Percentiles rank a stretch among this genome's conserved stretches.
Evolutionary conservation across 2,888 invertebrate genomes (phyloP).

Genomic region (Phyllotreta striolata): DNA sequence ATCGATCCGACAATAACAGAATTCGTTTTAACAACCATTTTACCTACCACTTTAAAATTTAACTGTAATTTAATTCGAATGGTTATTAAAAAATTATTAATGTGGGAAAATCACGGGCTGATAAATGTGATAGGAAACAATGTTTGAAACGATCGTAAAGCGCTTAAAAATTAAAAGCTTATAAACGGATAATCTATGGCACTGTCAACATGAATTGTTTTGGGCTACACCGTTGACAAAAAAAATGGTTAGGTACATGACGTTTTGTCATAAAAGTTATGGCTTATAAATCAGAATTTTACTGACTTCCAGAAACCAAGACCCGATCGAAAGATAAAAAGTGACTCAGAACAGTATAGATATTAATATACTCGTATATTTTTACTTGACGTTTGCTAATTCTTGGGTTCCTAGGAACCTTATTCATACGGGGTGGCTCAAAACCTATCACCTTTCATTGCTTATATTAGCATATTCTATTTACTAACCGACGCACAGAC

Average conservation of each 20-base stretch:
- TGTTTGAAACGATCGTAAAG: neutral
- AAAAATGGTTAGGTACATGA: slow-evolving; percentile 52
- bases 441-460: slow-evolving; percentile 2
- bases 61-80: too few species aligned
- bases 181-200: slow-evolving; percentile 42
- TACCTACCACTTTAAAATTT: too few species aligned
- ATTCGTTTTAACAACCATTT: too few species aligned
- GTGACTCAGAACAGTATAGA: slow-evolving; percentile 35
- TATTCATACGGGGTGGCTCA: neutral
- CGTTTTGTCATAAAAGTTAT: slow-evolving; percentile 57
- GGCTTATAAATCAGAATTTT: slow-evolving; percentile 57
- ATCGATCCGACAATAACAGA: too few species aligned
- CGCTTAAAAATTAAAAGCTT: slow-evolving; percentile 18
- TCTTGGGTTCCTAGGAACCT: slow-evolving; percentile 32
- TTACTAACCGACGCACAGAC: too few species aligned
- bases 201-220: slow-evolving; percentile 54
- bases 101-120: too few species aligned
- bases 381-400: slow-evolving; percentile 41
- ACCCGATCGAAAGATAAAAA: slow-evolving; percentile 45
- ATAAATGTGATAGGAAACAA: too few species aligned
- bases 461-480: neutral
- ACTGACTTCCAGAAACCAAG: slow-evolving; percentile 31
- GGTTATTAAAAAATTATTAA: too few species aligned
- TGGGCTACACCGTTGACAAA: slow-evolving; percentile 48
- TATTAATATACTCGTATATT: neutral